Evolutionary conservation across 2,888 invertebrate species (phyloP), one percentile per base, ranked within the genome.

Genomic region (Caenorhabditis angaria): DNA sequence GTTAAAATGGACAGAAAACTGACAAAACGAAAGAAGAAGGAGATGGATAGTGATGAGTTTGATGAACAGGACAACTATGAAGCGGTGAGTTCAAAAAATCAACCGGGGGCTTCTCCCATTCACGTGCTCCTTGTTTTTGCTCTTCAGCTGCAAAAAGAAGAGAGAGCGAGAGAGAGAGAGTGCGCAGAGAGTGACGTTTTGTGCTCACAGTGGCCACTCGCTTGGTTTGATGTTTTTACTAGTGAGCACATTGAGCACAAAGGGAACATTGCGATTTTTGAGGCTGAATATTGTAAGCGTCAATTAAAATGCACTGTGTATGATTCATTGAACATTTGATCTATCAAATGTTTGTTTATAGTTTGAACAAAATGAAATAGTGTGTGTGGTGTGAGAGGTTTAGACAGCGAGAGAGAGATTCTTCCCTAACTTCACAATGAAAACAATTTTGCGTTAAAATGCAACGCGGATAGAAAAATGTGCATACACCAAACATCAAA

Each of bases 1-100:
- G 78, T 78, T 22, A 76, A 76, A 65, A 76, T 78, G 76, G 78
- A 78, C 24, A 72, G 75, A 48, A 76, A 76, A 65, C 54, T 73
- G 60, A 71, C 65, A 29, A 78, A 74, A 62, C 65, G 61, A 29
- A 69, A 67, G 25, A 58, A 53, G 53, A 68, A 75, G 60, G 75
- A 78, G 54, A 65, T 29, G 0, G 78, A 78, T 14, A 75, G 69
- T 41, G 76, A 78, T 57, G 74, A 71, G 29, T 41, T 62, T 61
- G 75, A 75, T 58, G 69, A 74, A 58, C 61, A 22, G 1, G 66
- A 66, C 48, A 61, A 47, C 32, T 47, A 61, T 57, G 60, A 67
- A 29, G 55, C 20, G 35, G 70, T 70, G 8, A 18, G 70, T 60
- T 56, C 4, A 47, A 28, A 32, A 41, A 5, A 35, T 32, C 12